phyloP scores from a whole-genome alignment of 2,797 vertebrate genomes.

The Leuciscus waleckii region DNA sequence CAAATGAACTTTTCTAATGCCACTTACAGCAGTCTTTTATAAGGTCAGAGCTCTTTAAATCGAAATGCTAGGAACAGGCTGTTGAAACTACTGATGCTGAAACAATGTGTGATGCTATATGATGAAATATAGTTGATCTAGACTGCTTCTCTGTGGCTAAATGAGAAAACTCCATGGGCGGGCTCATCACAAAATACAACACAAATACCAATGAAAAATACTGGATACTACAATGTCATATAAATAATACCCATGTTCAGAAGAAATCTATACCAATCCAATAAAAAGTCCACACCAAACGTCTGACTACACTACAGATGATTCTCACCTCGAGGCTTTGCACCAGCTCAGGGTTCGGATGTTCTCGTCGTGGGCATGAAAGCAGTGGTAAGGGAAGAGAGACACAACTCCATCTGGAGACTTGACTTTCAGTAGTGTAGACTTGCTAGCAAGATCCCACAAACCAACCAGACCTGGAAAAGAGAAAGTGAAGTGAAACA shows the following conservation, averaged over 20 bases:
- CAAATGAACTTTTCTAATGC: constrained; percentile 37
- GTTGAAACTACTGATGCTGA: constrained; percentile 23
- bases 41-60: constrained; percentile 34
- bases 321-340: constrained; percentile 85
- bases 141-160: background rate
- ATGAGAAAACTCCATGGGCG: constrained; percentile 10
- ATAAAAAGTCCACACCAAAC: background rate
- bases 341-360: constrained; percentile 90
- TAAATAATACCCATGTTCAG: background rate
- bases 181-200: background rate
- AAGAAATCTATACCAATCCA: background rate
- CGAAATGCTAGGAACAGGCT: background rate
- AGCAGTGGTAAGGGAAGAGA: constrained; percentile 86
- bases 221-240: too few relatives aligned
- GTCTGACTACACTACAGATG: background rate
- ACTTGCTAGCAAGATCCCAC: constrained; percentile 89
- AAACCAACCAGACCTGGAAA: constrained; percentile 86
- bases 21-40: background rate
- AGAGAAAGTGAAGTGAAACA: background rate
- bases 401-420: constrained; percentile 77
- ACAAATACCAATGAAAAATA: background rate
- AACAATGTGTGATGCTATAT: constrained; percentile 3
- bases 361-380: constrained; percentile 87
- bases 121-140: constrained; percentile 15
- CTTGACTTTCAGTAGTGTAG: constrained; percentile 81